These are phyloP conservation scores for Philypnodon macrostomus DNA, from an alignment of 2,797 vertebrate genomes.

Conservation along the genomic window DNA sequence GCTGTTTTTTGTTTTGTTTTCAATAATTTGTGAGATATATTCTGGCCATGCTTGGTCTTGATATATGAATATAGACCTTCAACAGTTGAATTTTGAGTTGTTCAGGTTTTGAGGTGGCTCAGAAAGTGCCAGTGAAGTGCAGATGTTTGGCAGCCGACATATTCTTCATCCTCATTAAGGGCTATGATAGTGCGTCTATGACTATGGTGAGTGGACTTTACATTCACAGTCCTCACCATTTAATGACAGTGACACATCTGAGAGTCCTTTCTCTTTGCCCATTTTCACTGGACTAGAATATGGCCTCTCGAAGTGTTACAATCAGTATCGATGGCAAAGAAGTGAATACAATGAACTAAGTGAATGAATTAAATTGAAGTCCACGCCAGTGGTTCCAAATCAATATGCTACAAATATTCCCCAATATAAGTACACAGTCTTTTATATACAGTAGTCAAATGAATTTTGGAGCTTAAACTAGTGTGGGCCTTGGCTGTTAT, in stretches of 20 bases:
- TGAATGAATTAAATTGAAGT: too few species aligned
- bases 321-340: background rate
- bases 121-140: conserved; percentile 73
- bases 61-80: conserved; percentile 64
- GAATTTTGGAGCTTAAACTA: too few species aligned
- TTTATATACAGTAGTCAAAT: too few species aligned
- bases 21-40: conserved; percentile 66
- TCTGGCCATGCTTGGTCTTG: conserved; percentile 70
- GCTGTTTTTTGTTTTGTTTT: conserved; percentile 64
- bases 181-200: conserved; percentile 73
- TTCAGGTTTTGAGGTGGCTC: conserved; percentile 62
- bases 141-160: conserved; percentile 42
- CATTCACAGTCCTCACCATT: conserved; percentile 31
- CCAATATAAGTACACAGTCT: too few species aligned
- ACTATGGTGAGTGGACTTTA: too few species aligned
- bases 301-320: conserved; percentile 5
- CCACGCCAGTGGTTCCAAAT: too few species aligned
- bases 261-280: too few species aligned
- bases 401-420: too few species aligned
- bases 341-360: background rate
- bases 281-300: conserved; percentile 27
- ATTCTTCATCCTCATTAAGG: conserved; percentile 80
- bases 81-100: conserved; percentile 46
- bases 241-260: too few species aligned
- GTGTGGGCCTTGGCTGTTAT: background rate